Evolutionary conservation across 2,888 invertebrate species (phyloP).

Genomic region (Eledona agricola): DNA sequence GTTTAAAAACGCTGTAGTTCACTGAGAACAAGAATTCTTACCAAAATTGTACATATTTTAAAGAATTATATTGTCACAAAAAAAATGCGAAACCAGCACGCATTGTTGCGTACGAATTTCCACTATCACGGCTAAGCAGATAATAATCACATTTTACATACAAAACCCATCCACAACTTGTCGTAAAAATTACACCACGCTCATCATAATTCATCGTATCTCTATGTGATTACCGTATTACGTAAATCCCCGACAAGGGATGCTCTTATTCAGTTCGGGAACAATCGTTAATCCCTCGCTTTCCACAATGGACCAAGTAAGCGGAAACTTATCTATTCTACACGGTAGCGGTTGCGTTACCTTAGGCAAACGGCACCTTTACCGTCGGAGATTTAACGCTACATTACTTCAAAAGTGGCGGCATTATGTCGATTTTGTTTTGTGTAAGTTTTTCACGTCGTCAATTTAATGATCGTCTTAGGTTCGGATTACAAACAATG

Average conservation of each 20-base stretch:
- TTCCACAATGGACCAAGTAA: slow-evolving; percentile 11
- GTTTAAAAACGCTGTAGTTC: no score
- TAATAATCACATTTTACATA: slow-evolving; percentile 9
- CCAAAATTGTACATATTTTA: no score
- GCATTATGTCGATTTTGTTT: no score
- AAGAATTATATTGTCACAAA: no score
- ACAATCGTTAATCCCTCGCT: slow-evolving; percentile 23
- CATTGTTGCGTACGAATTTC: slow-evolving; percentile 11
- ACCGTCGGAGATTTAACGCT: slow-evolving; percentile 29
- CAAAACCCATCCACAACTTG: slow-evolving; percentile 16
- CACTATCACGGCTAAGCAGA: slow-evolving; percentile 17
- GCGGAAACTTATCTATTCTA: slow-evolving; percentile 20
- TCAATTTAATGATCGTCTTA: no score
- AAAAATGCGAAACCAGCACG: no score
- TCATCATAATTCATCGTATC: slow-evolving; percentile 16
- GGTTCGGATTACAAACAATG: no score
- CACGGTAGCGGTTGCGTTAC: slow-evolving; percentile 19
- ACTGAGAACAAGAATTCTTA: no score
- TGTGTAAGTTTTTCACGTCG: no score
- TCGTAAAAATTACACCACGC: slow-evolving; percentile 22
- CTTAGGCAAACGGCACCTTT: slow-evolving; percentile 22
- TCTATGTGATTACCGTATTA: slow-evolving; percentile 34
- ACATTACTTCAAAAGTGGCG: slow-evolving; percentile 23
- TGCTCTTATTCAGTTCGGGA: slow-evolving; percentile 35
- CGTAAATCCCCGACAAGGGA: slow-evolving; percentile 25